Base-by-base conservation (phyloP, 1,140 invertebrate species). In the Drosophila nigrodunni region DNA sequence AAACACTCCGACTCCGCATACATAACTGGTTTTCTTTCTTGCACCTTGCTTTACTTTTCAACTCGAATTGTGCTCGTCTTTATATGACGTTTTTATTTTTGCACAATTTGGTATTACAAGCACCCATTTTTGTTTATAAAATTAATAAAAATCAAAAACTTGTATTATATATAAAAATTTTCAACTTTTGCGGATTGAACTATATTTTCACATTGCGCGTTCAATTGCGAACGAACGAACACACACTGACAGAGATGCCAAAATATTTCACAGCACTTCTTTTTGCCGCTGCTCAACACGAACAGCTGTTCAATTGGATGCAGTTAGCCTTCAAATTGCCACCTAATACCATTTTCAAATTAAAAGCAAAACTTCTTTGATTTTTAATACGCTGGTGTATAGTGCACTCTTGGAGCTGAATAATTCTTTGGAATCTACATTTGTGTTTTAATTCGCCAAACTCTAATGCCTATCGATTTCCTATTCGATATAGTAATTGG, bases 11-110 rank as follows among this genome's bases (percentile, higher is more conserved):
- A 81, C 61, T 80, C 47, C 59, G 68, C 65, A 73, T 81, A 68
- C 78, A 82, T 81, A 82, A 82, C 80, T 82, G 80, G 80, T 82
- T 82, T 80, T 82, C 57, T 68, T 67, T 64, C 47, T 60, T 52
- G 55, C 43, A 74, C 67, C 69, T 72, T 72, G 60, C 54, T 65
- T 71, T 54, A 66, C 21, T 64, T 74, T 60, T 49, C 11, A n/a
- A 15, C 8, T 70, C 70, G 9, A 7, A 3, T 10, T 58, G n/a
- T 46, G 37, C 37, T 65, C 39, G 37, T n/a, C 58, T 21, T 39
- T 37, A 46, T 54, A 21, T 15, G 13, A 13, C 13, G 30, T 37
- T 71, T 59, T 34, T 11, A 41, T 50, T 54, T 35, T 11, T 7
- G 13, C 44, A 59, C 43, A 55, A 62, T 35, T 8, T 50, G 7